These are phyloP conservation scores for Ophraella communa DNA, from an alignment of 2,888 invertebrate genomes.

Conservation along the genomic window DNA sequence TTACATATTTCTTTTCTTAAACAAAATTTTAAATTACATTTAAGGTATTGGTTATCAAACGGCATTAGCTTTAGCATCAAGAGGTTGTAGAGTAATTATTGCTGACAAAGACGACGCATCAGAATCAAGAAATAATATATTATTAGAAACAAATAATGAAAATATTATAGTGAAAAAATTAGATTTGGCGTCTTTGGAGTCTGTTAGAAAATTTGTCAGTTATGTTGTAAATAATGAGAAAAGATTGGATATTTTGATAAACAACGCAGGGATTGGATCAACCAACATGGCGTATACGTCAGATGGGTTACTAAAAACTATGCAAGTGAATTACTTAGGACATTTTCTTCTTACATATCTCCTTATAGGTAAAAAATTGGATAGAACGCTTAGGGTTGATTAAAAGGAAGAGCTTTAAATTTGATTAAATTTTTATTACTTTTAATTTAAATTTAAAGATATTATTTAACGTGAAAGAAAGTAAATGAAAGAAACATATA, in stretches of 20 bases:
- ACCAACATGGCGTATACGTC: conserved; percentile 60
- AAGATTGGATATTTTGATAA: conserved; percentile 68
- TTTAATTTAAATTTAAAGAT: no score
- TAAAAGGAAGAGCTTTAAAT: no score
- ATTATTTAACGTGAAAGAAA: no score
- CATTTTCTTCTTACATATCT: conserved; percentile 74
- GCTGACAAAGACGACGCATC: conserved; percentile 60
- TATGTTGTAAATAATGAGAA: conserved; percentile 63
- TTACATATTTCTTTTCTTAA: background rate
- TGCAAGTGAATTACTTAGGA: conserved; percentile 75
- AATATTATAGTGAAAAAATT: conserved; percentile 58
- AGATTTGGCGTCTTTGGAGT: conserved; percentile 63
- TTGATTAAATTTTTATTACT: no score
- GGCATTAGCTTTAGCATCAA: conserved; percentile 58
- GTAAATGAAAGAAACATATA: no score
- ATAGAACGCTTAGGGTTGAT: background rate
- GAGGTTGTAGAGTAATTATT: conserved; percentile 64
- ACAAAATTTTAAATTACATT: conserved; percentile 13
- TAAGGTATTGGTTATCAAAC: conserved; percentile 60
- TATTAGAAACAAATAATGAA: conserved; percentile 50
- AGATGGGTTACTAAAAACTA: conserved; percentile 69
- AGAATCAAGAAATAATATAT: conserved; percentile 48
- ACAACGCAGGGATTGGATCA: conserved; percentile 69
- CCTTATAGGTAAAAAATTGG: conserved; percentile 62
- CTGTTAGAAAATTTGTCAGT: conserved; percentile 67